These are phyloP conservation scores for Pionites leucogaster DNA, from an alignment of 2,113 vertebrate species.

Conservation along the genomic window DNA sequence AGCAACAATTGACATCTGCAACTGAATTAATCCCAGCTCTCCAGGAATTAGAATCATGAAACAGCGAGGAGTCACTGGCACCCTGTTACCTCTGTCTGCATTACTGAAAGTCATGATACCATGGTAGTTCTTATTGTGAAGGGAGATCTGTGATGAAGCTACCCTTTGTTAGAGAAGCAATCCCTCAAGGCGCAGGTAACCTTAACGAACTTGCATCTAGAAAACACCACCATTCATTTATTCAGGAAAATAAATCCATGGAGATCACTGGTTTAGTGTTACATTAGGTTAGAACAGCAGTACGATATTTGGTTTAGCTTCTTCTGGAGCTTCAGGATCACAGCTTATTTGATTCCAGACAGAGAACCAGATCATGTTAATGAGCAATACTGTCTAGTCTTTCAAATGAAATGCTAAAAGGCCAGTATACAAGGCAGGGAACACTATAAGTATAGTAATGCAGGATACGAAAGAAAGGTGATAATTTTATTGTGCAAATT, in stretches of 20 bases:
- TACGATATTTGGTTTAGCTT: background rate
- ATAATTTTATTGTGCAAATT: background rate
- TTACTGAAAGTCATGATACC: background rate
- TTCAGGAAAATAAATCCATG: background rate
- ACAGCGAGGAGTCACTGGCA: accelerated
- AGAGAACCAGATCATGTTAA: background rate
- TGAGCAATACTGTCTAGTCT: background rate
- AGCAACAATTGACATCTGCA: background rate
- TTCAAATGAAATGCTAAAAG: background rate
- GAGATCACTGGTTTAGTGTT: background rate
- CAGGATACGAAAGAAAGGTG: background rate
- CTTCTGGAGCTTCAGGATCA: background rate
- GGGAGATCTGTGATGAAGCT: background rate
- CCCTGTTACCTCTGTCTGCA: background rate
- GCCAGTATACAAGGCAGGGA: background rate
- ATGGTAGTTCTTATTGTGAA: background rate
- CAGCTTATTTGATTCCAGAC: background rate
- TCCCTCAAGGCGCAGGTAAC: background rate
- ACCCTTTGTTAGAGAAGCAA: background rate
- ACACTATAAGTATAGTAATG: background rate
- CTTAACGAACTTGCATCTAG: background rate
- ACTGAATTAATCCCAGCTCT: slow-evolving; percentile 33
- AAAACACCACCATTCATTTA: background rate
- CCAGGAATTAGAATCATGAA: slow-evolving; percentile 29
- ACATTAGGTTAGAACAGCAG: background rate